Evolutionary conservation across 2,113 vertebrate genomes (phyloP).

Genomic region (Pelmatolapia mariae): DNA sequence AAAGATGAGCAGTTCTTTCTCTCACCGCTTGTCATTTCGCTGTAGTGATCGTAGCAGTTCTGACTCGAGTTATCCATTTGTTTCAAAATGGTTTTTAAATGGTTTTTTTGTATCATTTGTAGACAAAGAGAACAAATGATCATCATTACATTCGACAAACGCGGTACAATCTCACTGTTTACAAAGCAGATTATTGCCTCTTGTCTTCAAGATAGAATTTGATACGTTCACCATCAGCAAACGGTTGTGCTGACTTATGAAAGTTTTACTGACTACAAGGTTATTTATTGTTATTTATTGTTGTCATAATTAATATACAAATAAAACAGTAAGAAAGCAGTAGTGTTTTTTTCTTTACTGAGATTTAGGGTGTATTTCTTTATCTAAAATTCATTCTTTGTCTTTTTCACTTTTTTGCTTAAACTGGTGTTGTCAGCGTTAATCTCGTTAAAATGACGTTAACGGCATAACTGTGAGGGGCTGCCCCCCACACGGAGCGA

Average conservation of each 20-base stretch:
- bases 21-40: background rate
- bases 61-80: constrained; percentile 29
- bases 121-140: background rate
- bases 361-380: background rate
- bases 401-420: background rate
- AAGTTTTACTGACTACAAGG: background rate
- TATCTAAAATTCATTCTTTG: background rate
- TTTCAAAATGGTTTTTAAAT: constrained; percentile 28
- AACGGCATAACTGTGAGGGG: background rate
- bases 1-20: background rate
- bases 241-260: background rate
- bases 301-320: constrained; percentile 32
- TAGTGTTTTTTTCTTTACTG: background rate
- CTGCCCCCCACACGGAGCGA: background rate
- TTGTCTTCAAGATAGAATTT: background rate
- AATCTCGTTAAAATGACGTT: background rate
- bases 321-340: background rate
- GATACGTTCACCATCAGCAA: background rate
- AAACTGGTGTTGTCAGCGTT: background rate
- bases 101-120: constrained; percentile 8
- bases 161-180: constrained; percentile 22
- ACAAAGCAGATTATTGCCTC: background rate
- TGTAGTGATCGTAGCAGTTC: constrained; percentile 6
- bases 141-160: background rate
- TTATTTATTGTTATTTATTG: constrained; percentile 29